phyloP scores from a whole-genome alignment of 2,797 vertebrate genomes.

The Rhinophrynus dorsalis region DNA sequence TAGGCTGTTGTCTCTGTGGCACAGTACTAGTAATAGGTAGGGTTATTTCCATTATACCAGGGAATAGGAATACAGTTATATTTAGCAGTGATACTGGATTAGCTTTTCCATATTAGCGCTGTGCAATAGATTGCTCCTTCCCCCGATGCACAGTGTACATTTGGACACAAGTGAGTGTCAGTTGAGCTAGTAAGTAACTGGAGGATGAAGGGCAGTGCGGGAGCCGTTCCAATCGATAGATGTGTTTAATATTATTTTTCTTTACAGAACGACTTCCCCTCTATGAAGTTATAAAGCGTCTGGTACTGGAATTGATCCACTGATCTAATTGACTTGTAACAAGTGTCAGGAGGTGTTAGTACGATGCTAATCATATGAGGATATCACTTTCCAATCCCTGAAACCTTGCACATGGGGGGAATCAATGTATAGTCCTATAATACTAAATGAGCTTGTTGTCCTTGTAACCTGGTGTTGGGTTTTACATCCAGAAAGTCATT shows the following conservation, averaged over 20 bases:
- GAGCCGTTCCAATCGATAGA: conserved; percentile 72
- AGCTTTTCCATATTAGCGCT: conserved; percentile 50
- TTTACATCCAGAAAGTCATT: too few species aligned
- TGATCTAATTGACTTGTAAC: conserved; percentile 51
- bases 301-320: conserved; percentile 54
- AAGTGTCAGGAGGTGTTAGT: neutral
- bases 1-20: too few species aligned
- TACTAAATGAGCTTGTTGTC: too few species aligned
- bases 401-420: too few species aligned
- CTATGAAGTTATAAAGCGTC: conserved; percentile 57
- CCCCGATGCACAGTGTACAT: conserved; percentile 48
- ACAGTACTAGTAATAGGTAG: too few species aligned
- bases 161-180: conserved; percentile 56
- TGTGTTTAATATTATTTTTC: conserved; percentile 60
- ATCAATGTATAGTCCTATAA: too few species aligned
- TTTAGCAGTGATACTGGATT: too few species aligned
- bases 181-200: conserved; percentile 60
- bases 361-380: neutral
- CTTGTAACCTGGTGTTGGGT: too few species aligned
- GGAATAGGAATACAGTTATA: too few species aligned
- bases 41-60: too few species aligned
- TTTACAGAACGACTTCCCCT: conserved; percentile 53
- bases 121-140: too few species aligned
- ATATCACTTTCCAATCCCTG: too few species aligned
- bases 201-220: conserved; percentile 60